Base-by-base conservation (phyloP, 2,797 vertebrate genomes). In the Phrynocephalus forsythii region DNA sequence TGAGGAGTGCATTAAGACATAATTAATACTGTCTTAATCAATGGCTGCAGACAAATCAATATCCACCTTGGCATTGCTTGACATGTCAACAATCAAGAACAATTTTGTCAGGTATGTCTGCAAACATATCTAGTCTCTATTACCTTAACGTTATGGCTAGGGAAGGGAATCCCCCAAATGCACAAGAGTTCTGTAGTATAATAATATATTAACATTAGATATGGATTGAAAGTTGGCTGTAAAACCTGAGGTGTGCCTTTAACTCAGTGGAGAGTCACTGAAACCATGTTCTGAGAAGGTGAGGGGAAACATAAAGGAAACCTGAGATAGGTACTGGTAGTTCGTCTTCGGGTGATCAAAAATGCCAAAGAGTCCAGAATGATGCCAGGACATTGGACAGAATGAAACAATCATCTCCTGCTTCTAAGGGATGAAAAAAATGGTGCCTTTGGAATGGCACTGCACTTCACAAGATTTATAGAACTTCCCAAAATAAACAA, bases 21-120 rank as follows among this genome's bases (percentile, higher is more conserved):
- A 87, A 80, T 80, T 11, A 86, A 87, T 87, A 68, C 2, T 10
- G 9, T 48, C 76, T 75, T 82, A 76, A 82, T 87, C 86, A 52
- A 75, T 82, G 18, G 52, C 50, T 56, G 10, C 5, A 26, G 33
- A 76, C 11, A 24, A 38, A 52, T 9, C 79, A 82, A 30, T 87
- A 72, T 67, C 13, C 1, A 50, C 16, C 3, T 87, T 50, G 38
- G 18, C n/a, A 75, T 10, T 67, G 11, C 44, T 76, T 30, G 48
- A 56, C 60, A 76, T 15, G 8, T 82, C 79, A 87, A 13, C 67
- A 24, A 66, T 76, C 13, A 50, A 76, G 56, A 75, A 82, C 38
- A 82, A 67, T 11, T 50, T 50, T 52, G 18, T 80, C 52, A 44
- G 5, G 20, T 44, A 28, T 56, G 22, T 15, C 22, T 73, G 10